Percentiles rank a stretch among this genome's conserved stretches.
These are phyloP conservation scores for Lethrus apterus DNA, from an alignment of 1,140 invertebrate genomes.

Conservation along the genomic window DNA sequence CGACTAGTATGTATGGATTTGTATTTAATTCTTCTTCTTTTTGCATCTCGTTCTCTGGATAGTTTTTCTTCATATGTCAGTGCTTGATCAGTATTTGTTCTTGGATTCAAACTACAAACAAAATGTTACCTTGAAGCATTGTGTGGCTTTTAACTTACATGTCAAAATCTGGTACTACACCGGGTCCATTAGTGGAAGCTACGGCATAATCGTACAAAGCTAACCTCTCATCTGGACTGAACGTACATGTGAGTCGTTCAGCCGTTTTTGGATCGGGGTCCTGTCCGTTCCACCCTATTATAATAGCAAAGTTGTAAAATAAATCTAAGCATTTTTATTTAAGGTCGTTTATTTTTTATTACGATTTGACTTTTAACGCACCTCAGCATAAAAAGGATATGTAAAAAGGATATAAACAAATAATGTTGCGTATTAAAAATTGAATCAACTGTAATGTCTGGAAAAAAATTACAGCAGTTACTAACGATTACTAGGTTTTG, in stretches of 20 bases:
- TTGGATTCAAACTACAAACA: neutral
- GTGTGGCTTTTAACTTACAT: slow-evolving; percentile 30
- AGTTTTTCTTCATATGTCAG: slow-evolving; percentile 44
- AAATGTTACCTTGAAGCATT: neutral
- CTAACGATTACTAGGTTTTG: slow-evolving; percentile 1
- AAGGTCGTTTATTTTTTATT: too few species aligned
- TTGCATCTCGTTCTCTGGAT: slow-evolving; percentile 53
- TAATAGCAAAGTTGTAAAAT: too few species aligned
- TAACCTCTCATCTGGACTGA: slow-evolving; percentile 46
- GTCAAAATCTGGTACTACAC: slow-evolving; percentile 32
- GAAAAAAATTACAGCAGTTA: slow-evolving; percentile 15
- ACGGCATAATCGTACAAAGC: slow-evolving; percentile 46
- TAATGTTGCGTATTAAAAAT: slow-evolving; percentile 21
- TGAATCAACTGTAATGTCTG: slow-evolving; percentile 13
- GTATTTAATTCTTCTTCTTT: slow-evolving; percentile 54
- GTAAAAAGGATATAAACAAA: slow-evolving; percentile 37
- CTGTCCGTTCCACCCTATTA: slow-evolving; percentile 38
- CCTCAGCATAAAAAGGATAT: slow-evolving; percentile 13
- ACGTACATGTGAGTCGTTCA: slow-evolving; percentile 45
- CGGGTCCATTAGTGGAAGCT: slow-evolving; percentile 38
- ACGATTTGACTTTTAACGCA: too few species aligned
- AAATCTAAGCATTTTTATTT: slow-evolving; percentile 33
- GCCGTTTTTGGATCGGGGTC: slow-evolving; percentile 48
- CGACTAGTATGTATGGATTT: slow-evolving; percentile 56
- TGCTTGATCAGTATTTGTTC: slow-evolving; percentile 22